Conservation (phyloP, 2,113 vertebrate genomes). For the Balaenoptera acutorostrata region DNA sequence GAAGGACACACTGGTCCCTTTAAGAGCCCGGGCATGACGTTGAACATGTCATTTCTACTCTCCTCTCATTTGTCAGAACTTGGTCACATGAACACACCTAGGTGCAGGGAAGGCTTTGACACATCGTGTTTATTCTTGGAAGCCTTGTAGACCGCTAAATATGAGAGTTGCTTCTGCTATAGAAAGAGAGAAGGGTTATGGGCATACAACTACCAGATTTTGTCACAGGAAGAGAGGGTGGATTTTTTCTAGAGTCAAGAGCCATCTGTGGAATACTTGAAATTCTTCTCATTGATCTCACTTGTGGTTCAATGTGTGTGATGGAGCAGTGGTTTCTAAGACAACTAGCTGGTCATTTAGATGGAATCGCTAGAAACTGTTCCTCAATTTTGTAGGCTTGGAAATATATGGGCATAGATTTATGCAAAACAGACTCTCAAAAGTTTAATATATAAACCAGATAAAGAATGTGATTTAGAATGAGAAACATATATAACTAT, state of each 20-base stretch:
- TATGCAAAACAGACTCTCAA: not conserved
- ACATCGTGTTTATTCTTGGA: not conserved
- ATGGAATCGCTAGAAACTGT: not conserved
- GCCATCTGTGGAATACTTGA: not conserved
- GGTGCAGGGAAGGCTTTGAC: not conserved
- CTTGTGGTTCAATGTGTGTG: not conserved
- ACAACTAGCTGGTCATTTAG: not conserved
- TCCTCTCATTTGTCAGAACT: not conserved
- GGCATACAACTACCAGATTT: not conserved
- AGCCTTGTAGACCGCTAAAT: not conserved
- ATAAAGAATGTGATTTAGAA: not conserved
- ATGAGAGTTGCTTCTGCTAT: not conserved
- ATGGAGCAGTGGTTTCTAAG: not conserved
- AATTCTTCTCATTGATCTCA: not conserved
- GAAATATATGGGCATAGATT: not conserved
- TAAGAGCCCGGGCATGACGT: not conserved
- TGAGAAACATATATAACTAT: not conserved
- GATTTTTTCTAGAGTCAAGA: not conserved
- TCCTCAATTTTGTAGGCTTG: not conserved
- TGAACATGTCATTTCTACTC: not conserved
- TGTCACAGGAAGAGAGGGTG: not conserved
- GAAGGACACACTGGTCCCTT: fast-evolving
- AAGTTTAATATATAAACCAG: not conserved
- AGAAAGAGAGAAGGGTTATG: not conserved
- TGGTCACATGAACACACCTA: not conserved